These are phyloP conservation scores for Drosophila orena DNA, from an alignment of 1,140 invertebrate species.

Conservation along the genomic window DNA sequence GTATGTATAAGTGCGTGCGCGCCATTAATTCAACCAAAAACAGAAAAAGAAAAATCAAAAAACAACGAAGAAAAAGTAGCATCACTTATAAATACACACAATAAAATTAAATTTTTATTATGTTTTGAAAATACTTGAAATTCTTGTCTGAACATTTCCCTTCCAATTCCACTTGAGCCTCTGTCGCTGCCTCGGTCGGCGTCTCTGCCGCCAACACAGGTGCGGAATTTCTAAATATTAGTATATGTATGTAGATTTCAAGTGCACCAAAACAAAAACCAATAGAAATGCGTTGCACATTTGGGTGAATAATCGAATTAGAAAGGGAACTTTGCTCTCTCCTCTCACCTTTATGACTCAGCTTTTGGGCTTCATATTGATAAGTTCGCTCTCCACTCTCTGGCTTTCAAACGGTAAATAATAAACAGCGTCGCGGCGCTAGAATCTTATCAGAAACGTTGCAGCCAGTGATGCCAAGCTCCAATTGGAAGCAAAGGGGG, in stretches of 20 bases:
- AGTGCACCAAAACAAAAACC: slow-evolving; percentile 26
- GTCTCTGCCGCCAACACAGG: slow-evolving; percentile 30
- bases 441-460: slow-evolving; percentile 33
- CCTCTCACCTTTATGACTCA: slow-evolving; percentile 63
- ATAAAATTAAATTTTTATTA: slow-evolving; percentile 77
- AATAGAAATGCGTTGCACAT: slow-evolving; percentile 30
- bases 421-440: slow-evolving; percentile 22
- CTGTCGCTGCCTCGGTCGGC: slow-evolving; percentile 7
- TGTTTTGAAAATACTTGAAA: slow-evolving; percentile 82
- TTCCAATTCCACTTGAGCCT: slow-evolving; percentile 61
- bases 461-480: slow-evolving; percentile 20
- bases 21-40: slow-evolving; percentile 75
- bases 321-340: slow-evolving; percentile 33
- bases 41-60: slow-evolving; percentile 22
- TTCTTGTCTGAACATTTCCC: slow-evolving; percentile 16
- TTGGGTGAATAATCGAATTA: slow-evolving; percentile 66
- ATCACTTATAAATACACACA: slow-evolving; percentile 78
- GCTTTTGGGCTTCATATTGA: slow-evolving; percentile 20
- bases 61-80: slow-evolving; percentile 47
- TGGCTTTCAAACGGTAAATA: slow-evolving; percentile 34
- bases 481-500: slow-evolving; percentile 2
- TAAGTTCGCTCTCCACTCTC: slow-evolving; percentile 22
- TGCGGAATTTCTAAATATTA: slow-evolving; percentile 22
- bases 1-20: slow-evolving; percentile 63
- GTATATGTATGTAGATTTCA: neutral